Evolutionary conservation across 2,888 invertebrate genomes (phyloP), one percentile per base, ranked within the genome.

Genomic region (Drosophila nigricruria): DNA sequence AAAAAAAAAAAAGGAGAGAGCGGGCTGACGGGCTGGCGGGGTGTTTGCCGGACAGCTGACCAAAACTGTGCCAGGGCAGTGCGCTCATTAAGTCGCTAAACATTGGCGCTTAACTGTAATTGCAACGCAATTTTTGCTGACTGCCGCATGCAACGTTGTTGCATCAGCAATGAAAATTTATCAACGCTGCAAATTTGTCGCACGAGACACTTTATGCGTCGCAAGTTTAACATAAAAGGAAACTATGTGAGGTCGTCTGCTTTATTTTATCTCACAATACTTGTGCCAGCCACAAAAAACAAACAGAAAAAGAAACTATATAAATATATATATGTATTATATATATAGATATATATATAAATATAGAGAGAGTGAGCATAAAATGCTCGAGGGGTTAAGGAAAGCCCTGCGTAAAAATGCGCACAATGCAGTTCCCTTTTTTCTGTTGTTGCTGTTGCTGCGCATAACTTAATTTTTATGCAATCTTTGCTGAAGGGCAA

Each of bases 201-300:
- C 84, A 84, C 84, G 84, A 88, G 84, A 84, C 90, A 32, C 38
- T 56, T 89, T 82, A 76, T 88, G 90, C 84, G 90, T 85, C 88
- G 75, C 70, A 43, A 57, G 56, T 70, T 62, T 68, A 73, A 70
- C 79, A 68, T 73, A 88, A 84, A 89, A 88, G 90, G 90, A 84
- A 89, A 73, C 76, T 66, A 65, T 85, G 76, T 88, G 90, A 84
- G 90, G 84, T 89, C 84, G 90, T 89, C 88, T 89, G 79, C 76
- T 63, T 69, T 72, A 73, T 73, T 81, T 72, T 73, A 88, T 82
- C 79, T 82, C 70, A 67, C 67, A 73, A 69, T 57, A 73, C 59
- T 77, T 79, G 81, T 87, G 71, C 79, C 82, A 87, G 88, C 32
- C 83, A 82, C 83, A 61, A 63, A 77, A 77, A 73, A 58, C n/a